Conservation (phyloP, 2,797 vertebrate genomes). For the Enteromius viviparus region DNA sequence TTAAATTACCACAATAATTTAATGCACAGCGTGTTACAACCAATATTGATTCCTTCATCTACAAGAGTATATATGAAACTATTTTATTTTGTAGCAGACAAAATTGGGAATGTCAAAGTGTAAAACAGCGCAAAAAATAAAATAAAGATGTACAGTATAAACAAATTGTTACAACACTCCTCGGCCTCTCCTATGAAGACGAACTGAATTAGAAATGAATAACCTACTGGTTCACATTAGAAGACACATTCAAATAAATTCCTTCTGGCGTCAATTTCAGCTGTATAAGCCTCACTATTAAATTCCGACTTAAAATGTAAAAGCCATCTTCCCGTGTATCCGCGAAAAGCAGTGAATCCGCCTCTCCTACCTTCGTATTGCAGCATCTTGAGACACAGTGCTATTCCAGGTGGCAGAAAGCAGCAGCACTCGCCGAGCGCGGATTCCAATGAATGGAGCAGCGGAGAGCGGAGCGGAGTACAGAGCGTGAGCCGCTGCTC, state of each 20-base stretch:
- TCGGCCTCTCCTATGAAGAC: background rate
- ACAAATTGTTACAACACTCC: background rate
- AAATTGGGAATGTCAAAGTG: background rate
- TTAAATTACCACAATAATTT: background rate
- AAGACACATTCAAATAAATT: background rate
- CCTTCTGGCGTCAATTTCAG: background rate
- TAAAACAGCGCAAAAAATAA: background rate
- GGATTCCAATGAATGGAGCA: conserved; percentile 78
- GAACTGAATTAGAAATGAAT: background rate
- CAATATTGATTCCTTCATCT: background rate
- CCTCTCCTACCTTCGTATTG: conserved; percentile 94
- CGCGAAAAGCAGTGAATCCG: background rate
- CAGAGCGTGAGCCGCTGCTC: conserved; percentile 77
- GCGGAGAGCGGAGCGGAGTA: conserved; percentile 76
- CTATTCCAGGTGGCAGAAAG: conserved; percentile 65
- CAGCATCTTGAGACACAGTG: conserved; percentile 89
- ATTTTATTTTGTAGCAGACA: background rate
- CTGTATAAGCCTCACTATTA: background rate
- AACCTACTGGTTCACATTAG: background rate
- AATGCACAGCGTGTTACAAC: background rate
- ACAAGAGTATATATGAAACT: background rate
- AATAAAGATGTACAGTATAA: background rate
- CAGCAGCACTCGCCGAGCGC: conserved; percentile 61
- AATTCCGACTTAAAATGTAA: background rate
- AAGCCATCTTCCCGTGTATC: background rate